Base-by-base conservation (phyloP, 2,888 invertebrate species). In the Latrodectus elegans region DNA sequence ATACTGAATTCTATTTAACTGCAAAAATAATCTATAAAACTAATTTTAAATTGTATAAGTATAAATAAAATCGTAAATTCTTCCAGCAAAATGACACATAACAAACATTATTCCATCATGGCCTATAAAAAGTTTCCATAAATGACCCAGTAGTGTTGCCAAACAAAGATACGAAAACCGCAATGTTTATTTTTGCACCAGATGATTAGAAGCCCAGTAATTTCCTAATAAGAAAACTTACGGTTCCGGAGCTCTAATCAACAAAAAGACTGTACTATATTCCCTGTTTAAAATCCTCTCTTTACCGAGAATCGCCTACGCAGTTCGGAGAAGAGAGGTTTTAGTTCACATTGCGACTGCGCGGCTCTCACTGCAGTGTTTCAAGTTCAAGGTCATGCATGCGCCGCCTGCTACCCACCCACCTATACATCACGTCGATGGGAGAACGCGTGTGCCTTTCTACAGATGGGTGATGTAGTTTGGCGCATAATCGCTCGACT, bases 321-420 rank as follows among this genome's bases (percentile, higher is more conserved):
- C 87, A 88, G 87, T 88, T 87, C 60, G n/a, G 17, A 65, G 71
- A 80, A 60, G 53, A 10, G 65, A 77, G 65, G 15, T 52, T 53
- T 65, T 38, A 53, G 68, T 22, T 60, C 68, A 52, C 60, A 94
- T 95, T 95, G 84, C 84, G 88, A 84, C 49, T 76, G 88, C 88
- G 88, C 84, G 53, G 17, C 65, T 49, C 88, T 88, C 88, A 88
- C 88, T 88, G 88, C 88, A 88, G 88, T 88, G 88, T 88, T 88
- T 88, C 88, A 88, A 88, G 88, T 84, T 88, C 88, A 88, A 88
- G 84, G 88, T 84, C 88, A 88, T 77, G 73, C 82, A 74, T 70
- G 87, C 82, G 78, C 83, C 49, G 72, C 87, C 73, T 71, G 52
- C 55, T 60, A 76, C 17, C 71, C 76, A 82, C 82, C 74, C 87